Percentiles rank a stretch among this genome's conserved stretches.
Evolutionary conservation across 2,888 invertebrate species (phyloP).

Genomic region (Isoperla grammatica): DNA sequence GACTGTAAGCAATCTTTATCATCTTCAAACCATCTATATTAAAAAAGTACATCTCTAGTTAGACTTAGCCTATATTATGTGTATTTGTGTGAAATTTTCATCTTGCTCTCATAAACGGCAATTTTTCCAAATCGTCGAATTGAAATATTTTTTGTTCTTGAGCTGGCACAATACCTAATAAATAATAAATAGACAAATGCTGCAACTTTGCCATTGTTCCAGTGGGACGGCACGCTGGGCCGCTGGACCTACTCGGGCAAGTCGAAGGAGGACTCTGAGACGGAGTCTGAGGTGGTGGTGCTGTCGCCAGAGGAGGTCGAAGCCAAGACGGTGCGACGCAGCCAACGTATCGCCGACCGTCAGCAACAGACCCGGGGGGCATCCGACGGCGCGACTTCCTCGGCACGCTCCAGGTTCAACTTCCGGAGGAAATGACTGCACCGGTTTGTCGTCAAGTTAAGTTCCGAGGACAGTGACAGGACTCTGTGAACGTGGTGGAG

Average conservation of each 20-base stretch:
- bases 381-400: slow-evolving; percentile 6
- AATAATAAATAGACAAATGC: too few relatives aligned
- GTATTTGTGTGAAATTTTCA: too few relatives aligned
- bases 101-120: too few relatives aligned
- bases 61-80: too few relatives aligned
- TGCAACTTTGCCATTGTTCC: too few relatives aligned
- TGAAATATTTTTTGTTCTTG: too few relatives aligned
- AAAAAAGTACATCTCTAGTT: too few relatives aligned
- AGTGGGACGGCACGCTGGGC: slow-evolving; percentile 44
- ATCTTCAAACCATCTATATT: too few relatives aligned
- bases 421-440: neutral
- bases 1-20: too few relatives aligned
- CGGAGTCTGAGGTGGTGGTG: slow-evolving; percentile 29
- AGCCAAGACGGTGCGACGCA: slow-evolving; percentile 32
- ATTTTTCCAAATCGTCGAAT: too few relatives aligned
- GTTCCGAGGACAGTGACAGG: neutral
- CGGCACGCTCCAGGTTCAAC: neutral
- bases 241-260: slow-evolving; percentile 40
- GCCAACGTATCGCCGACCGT: slow-evolving; percentile 36
- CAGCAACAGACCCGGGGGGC: slow-evolving; percentile 34
- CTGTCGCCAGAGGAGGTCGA: slow-evolving; percentile 30
- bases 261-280: slow-evolving; percentile 14
- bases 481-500: neutral
- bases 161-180: too few relatives aligned
- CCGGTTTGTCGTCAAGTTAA: neutral